Conservation (phyloP, 2,888 invertebrate species). For the Drosophila sordidapex region DNA sequence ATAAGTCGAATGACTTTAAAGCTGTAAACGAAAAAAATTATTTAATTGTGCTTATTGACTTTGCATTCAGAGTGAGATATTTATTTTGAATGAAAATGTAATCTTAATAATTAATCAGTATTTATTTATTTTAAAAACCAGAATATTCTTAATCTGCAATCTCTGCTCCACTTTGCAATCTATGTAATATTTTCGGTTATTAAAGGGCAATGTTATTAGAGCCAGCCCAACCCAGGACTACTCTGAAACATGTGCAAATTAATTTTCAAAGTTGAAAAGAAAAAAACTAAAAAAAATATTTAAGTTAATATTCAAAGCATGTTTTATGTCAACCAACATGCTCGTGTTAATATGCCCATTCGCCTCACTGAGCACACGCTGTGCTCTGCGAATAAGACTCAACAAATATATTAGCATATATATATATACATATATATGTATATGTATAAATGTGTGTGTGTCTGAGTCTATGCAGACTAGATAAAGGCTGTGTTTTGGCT, state of each 20-base stretch:
- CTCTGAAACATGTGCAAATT: no score
- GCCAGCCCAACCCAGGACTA: no score
- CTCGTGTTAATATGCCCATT: neutral
- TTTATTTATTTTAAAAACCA: no score
- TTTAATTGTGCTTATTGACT: no score
- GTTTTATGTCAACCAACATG: neutral
- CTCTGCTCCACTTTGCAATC: no score
- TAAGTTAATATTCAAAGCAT: neutral
- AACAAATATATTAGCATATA: constrained; percentile 47
- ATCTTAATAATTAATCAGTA: no score
- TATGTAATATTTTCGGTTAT: no score
- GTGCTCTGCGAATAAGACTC: constrained; percentile 12
- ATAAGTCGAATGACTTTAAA: neutral
- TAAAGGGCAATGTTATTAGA: no score
- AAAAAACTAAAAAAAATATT: neutral
- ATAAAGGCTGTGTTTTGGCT: constrained; percentile 17
- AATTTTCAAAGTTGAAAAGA: neutral
- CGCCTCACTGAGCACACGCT: neutral
- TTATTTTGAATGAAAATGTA: no score
- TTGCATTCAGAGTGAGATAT: no score
- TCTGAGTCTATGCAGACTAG: neutral
- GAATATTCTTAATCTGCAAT: no score
- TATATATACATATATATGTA: neutral
- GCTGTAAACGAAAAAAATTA: neutral
- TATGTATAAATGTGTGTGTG: neutral